These are phyloP conservation scores for Azorinus chamasolen DNA, from an alignment of 2,888 invertebrate species.

Conservation along the genomic window DNA sequence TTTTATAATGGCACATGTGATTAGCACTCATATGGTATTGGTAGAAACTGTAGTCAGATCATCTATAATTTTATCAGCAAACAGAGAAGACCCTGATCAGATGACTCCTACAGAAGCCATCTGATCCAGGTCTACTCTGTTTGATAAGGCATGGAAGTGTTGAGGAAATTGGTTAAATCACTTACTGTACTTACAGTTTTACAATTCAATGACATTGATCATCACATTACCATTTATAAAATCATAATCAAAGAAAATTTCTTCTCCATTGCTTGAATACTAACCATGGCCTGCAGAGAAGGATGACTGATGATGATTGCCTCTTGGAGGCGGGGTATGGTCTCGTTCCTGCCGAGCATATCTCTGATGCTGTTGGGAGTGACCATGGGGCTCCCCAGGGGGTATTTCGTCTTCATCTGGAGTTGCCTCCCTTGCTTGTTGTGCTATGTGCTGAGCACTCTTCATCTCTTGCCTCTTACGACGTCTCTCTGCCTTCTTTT, in stretches of 20 bases:
- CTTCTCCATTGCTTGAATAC: constrained; percentile 1
- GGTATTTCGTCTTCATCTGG: constrained; percentile 58
- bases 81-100: too few relatives aligned
- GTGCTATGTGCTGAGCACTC: constrained; percentile 67
- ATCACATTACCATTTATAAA: too few relatives aligned
- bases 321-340: constrained; percentile 62
- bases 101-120: too few relatives aligned
- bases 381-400: constrained; percentile 72
- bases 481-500: constrained; percentile 84
- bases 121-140: too few relatives aligned
- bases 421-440: constrained; percentile 62
- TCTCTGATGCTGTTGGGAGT: constrained; percentile 40
- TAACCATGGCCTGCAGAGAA: constrained; percentile 67
- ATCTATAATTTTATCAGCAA: too few relatives aligned
- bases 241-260: background rate
- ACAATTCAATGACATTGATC: too few relatives aligned
- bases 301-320: constrained; percentile 76
- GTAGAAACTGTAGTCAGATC: too few relatives aligned
- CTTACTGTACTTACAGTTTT: too few relatives aligned
- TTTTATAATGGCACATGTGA: too few relatives aligned
- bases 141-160: too few relatives aligned
- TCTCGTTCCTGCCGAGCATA: constrained; percentile 59
- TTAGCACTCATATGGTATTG: too few relatives aligned
- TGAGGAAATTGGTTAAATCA: too few relatives aligned
- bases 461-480: constrained; percentile 78